Evolutionary conservation across 2,797 vertebrate genomes (phyloP).

Genomic region (Hydrocynus forskahlii): DNA sequence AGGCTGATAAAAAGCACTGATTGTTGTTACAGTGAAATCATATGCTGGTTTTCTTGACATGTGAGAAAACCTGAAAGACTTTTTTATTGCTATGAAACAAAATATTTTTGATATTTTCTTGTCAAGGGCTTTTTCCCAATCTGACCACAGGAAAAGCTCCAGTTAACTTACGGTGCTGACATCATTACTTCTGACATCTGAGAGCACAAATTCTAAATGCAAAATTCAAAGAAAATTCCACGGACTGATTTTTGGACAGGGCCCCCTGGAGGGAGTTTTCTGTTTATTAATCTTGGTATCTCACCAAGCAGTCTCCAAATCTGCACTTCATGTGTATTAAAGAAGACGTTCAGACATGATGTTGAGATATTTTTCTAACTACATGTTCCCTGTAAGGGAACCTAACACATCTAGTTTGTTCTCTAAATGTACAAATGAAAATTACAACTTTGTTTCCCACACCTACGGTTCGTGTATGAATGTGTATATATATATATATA

Average conservation of each 20-base stretch:
- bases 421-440: no score
- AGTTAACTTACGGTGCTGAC: not conserved
- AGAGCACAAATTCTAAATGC: not conserved
- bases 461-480: no score
- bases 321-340: not conserved
- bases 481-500: no score
- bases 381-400: no score
- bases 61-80: not conserved
- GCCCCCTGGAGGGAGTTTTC: no score
- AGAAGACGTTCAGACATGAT: not conserved
- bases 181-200: not conserved
- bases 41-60: constrained; percentile 10
- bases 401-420: no score
- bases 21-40: constrained; percentile 19
- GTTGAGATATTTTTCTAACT: no score
- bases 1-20: not conserved
- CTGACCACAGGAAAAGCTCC: not conserved
- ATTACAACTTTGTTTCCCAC: no score
- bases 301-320: not conserved
- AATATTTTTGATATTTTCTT: constrained; percentile 56
- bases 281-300: no score
- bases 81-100: constrained; percentile 15
- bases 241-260: no score
- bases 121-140: constrained; percentile 45
- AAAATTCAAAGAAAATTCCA: not conserved